Conservation (phyloP, 2,113 vertebrate species). For the Thalassoma bifasciatum region DNA sequence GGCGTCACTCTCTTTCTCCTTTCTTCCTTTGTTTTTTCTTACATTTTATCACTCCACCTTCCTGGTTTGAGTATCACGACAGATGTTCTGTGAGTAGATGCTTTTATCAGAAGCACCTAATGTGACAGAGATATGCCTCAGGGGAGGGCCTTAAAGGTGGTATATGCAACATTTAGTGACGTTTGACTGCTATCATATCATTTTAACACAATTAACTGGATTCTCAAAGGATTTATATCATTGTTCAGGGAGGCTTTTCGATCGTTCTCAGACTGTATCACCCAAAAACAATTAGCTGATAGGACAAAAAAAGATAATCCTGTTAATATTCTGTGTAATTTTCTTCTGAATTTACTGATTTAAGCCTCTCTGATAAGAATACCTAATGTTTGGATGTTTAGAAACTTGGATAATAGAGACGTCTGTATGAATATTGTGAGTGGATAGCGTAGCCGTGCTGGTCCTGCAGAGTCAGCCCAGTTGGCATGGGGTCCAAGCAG, state of each 20-base stretch:
- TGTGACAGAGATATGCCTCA: conserved; percentile 14
- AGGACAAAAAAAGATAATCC: too few relatives aligned
- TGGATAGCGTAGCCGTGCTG: conserved; percentile 7
- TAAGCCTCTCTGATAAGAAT: neutral
- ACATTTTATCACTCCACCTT: conserved; percentile 29
- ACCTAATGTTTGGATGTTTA: too few relatives aligned
- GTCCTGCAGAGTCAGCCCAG: conserved; percentile 32
- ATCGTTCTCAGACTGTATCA: too few relatives aligned
- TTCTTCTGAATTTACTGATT: neutral
- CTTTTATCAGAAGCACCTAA: conserved; percentile 42
- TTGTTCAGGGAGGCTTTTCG: too few relatives aligned
- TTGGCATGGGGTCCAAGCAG: conserved; percentile 50
- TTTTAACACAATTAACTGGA: neutral
- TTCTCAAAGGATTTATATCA: neutral
- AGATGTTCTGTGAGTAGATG: conserved; percentile 32
- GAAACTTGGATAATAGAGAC: neutral
- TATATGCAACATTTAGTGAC: neutral
- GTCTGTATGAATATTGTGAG: conserved; percentile 11
- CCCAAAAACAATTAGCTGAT: too few relatives aligned
- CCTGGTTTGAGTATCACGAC: conserved; percentile 32
- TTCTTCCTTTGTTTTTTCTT: conserved; percentile 42
- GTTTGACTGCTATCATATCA: conserved; percentile 20
- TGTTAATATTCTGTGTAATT: too few relatives aligned
- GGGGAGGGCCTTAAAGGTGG: neutral
- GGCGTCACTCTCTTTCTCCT: conserved; percentile 39